These are phyloP conservation scores for Molanna angustata DNA, from an alignment of 2,888 invertebrate genomes.

Conservation along the genomic window DNA sequence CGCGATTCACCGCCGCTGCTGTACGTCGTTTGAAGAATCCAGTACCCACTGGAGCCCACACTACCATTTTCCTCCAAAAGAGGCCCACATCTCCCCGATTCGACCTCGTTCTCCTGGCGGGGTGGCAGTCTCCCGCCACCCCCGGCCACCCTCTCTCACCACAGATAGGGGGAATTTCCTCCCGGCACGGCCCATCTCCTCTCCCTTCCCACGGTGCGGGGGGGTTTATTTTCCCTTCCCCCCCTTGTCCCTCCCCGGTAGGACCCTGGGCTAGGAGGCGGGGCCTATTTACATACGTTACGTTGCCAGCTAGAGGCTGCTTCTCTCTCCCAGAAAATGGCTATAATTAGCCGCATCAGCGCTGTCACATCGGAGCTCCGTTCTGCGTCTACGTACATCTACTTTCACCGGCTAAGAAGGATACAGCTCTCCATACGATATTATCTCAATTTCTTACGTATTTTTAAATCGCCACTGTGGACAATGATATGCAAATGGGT, in stretches of 20 bases:
- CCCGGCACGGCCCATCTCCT: not conserved
- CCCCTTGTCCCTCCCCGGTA: not conserved
- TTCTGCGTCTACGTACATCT: slow-evolving; percentile 4
- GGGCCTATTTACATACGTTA: slow-evolving; percentile 20
- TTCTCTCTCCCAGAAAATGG: slow-evolving; percentile 15
- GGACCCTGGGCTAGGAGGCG: slow-evolving; percentile 12
- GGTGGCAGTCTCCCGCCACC: not conserved
- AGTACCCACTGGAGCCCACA: not conserved
- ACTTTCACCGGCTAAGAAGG: no score
- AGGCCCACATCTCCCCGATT: not conserved
- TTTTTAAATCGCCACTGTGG: no score
- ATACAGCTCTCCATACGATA: no score
- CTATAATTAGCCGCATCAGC: slow-evolving; percentile 24
- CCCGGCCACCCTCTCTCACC: not conserved
- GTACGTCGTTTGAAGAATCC: slow-evolving; percentile 4
- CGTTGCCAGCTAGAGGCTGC: slow-evolving; percentile 9
- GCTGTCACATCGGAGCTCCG: slow-evolving; percentile 5
- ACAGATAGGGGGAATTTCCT: not conserved
- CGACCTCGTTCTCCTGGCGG: not conserved
- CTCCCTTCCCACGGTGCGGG: not conserved
- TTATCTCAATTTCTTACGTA: no score
- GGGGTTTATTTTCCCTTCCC: not conserved
- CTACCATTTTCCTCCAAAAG: not conserved
- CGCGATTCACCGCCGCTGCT: not conserved
- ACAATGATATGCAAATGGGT: no score